These are phyloP conservation scores for Caerostris darwini DNA, from an alignment of 1,140 invertebrate genomes.

Conservation along the genomic window DNA sequence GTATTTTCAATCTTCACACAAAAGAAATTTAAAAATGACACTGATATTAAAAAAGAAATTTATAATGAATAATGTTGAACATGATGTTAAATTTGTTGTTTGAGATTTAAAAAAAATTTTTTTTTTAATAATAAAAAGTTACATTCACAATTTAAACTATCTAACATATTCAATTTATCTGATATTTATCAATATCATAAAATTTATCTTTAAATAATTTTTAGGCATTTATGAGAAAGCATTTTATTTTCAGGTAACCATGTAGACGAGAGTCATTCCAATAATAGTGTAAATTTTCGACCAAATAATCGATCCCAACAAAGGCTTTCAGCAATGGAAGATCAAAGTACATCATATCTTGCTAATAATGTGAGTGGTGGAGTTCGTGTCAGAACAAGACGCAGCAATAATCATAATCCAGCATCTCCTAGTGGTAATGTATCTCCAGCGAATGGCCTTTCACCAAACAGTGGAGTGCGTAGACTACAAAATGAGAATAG, in stretches of 20 bases:
- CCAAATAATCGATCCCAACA: slow-evolving; percentile 62
- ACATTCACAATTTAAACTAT: too few species aligned
- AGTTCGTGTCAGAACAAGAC: slow-evolving; percentile 60
- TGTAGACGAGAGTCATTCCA: slow-evolving; percentile 69
- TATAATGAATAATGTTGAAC: too few species aligned
- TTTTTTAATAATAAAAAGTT: too few species aligned
- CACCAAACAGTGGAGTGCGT: slow-evolving; percentile 69
- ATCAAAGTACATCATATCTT: slow-evolving; percentile 52
- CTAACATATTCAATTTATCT: background rate
- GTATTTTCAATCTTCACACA: too few species aligned
- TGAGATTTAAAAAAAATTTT: too few species aligned
- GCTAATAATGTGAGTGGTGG: slow-evolving; percentile 60
- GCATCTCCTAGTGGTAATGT: slow-evolving; percentile 72
- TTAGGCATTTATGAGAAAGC: background rate
- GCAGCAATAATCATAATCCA: slow-evolving; percentile 62
- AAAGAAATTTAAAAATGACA: too few species aligned
- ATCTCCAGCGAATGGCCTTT: slow-evolving; percentile 69
- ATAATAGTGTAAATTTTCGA: slow-evolving; percentile 65
- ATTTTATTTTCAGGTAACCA: slow-evolving; percentile 57
- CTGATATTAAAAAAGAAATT: too few species aligned
- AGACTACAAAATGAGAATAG: slow-evolving; percentile 71
- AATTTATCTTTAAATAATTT: background rate
- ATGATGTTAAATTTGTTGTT: too few species aligned
- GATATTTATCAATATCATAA: background rate
- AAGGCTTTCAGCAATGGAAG: slow-evolving; percentile 61